Evolutionary conservation across 2,888 invertebrate species (phyloP).

Genomic region (Vandiemenella viatica): DNA sequence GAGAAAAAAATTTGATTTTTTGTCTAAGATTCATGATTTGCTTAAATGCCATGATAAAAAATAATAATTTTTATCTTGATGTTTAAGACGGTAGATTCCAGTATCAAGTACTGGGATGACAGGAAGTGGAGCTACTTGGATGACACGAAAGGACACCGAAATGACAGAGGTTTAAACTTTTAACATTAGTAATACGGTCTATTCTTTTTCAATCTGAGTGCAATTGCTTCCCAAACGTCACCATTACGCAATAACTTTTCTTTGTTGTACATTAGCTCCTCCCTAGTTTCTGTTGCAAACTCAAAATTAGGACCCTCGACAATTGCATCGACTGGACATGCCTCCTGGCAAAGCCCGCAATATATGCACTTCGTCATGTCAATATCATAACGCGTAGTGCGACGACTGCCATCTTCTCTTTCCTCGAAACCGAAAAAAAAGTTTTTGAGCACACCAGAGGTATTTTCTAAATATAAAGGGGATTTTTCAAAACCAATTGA

Average conservation of each 20-base stretch:
- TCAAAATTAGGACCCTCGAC: constrained; percentile 42
- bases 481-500: neutral
- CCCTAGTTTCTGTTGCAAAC: neutral
- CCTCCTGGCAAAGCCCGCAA: constrained; percentile 98
- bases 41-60: no score
- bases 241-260: neutral
- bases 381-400: constrained; percentile 97
- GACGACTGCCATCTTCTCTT: constrained; percentile 84
- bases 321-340: constrained; percentile 94
- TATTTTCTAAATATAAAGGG: neutral
- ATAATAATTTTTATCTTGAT: no score
- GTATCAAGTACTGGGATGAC: no score
- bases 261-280: neutral
- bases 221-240: neutral
- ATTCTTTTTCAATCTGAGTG: no score
- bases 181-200: no score
- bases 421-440: constrained; percentile 42
- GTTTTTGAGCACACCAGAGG: neutral
- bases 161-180: no score
- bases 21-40: neutral
- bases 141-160: no score
- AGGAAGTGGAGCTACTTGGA: no score
- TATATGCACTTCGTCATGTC: constrained; percentile 99
- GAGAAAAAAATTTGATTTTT: neutral
- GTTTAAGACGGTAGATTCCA: no score